Conservation (phyloP, 2,797 vertebrate species). For the Caiman crocodilus region DNA sequence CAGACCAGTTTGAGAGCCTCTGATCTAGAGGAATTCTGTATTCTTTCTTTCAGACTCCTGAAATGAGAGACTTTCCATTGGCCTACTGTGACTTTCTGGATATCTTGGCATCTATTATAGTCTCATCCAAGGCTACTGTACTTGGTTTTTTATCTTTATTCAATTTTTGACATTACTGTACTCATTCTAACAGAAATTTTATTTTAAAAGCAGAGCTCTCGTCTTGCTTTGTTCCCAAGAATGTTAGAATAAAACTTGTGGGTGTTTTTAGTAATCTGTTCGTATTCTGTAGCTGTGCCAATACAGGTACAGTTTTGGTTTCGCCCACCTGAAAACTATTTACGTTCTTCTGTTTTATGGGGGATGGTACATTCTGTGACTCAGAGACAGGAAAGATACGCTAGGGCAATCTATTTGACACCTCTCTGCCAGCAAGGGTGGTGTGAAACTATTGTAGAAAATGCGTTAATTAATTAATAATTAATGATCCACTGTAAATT, state of each 20-base stretch:
- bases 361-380: slow-evolving; percentile 51
- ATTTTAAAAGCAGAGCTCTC: not conserved
- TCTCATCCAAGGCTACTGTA: not conserved
- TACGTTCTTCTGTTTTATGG: slow-evolving; percentile 14
- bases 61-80: slow-evolving; percentile 33
- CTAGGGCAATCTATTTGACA: slow-evolving; percentile 16
- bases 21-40: not conserved
- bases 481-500: slow-evolving; percentile 51
- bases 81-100: not conserved
- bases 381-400: slow-evolving; percentile 36
- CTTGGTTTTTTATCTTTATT: slow-evolving; percentile 34
- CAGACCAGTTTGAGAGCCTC: too few relatives aligned
- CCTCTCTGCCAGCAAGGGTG: slow-evolving; percentile 40
- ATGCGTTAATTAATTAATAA: slow-evolving; percentile 57
- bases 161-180: not conserved
- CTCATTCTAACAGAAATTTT: slow-evolving; percentile 7
- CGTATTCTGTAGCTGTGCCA: not conserved
- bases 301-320: slow-evolving; percentile 17
- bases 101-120: not conserved
- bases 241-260: not conserved
- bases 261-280: slow-evolving; percentile 1
- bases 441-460: not conserved
- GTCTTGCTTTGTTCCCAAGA: not conserved
- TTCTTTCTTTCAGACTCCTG: slow-evolving; percentile 16
- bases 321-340: slow-evolving; percentile 48